Conservation (phyloP, 1,140 invertebrate genomes). For the Oncopeltus fasciatus region DNA sequence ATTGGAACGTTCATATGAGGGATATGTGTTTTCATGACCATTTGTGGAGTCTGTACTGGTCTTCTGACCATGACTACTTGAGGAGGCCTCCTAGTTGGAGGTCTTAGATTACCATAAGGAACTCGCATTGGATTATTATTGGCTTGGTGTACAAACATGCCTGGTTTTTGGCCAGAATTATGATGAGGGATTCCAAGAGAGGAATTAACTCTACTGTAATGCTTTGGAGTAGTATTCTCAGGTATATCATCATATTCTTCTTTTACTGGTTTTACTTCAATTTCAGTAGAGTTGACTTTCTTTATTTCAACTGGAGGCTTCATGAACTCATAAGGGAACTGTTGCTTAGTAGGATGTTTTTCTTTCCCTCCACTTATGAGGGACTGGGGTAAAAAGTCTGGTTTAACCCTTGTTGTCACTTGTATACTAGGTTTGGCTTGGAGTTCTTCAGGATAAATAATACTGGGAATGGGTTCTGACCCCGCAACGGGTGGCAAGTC, state of each 20-base stretch:
- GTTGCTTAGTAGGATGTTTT: not conserved
- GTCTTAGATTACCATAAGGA: not conserved
- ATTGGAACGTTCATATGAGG: conserved; percentile 14
- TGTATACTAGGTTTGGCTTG: conserved; percentile 45
- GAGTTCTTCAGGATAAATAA: conserved; percentile 37
- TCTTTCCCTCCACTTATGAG: not conserved
- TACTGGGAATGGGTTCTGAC: conserved; percentile 37
- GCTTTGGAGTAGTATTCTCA: conserved; percentile 4
- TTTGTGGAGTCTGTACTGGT: not conserved
- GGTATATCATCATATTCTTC: conserved; percentile 18
- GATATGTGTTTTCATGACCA: conserved; percentile 12
- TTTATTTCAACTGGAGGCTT: conserved; percentile 5
- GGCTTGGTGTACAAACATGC: not conserved
- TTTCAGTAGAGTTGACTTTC: conserved; percentile 6
- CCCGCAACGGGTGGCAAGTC: conserved; percentile 35
- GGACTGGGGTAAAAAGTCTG: conserved; percentile 32
- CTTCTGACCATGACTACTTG: not conserved
- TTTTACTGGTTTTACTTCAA: conserved; percentile 18
- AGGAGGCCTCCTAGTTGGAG: not conserved
- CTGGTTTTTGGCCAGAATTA: not conserved
- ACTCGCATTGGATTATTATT: not conserved
- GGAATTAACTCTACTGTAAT: not conserved
- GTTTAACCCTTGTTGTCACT: conserved; percentile 53
- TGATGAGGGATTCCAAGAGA: not conserved
- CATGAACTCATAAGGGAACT: conserved; percentile 16